Evolutionary conservation across 1,140 invertebrate species (phyloP), one percentile per base, ranked within the genome.

Genomic region (Heliconius nattereri): DNA sequence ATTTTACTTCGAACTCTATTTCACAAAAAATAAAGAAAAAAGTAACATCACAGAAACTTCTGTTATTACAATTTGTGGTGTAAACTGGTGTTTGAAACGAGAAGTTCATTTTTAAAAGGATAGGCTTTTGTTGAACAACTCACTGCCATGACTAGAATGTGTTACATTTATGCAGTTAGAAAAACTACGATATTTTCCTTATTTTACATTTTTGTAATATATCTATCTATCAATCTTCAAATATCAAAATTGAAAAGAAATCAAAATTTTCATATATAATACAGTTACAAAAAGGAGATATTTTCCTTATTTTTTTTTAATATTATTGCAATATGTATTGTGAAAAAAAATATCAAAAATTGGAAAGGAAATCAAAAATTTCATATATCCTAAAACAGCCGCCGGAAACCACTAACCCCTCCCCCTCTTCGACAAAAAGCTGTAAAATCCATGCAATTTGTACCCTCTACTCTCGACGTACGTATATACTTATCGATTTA

Each of bases 401-500:
- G 83, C 82, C 88, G 89, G 88, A 89, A 91, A 91, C 86, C 85
- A 83, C 86, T 88, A 85, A 90, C 80, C 87, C 85, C 86, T 78
- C 40, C 86, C 87, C 81, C 83, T 85, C 81, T 84, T 85, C 80
- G 84, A 87, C 89, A 92, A 92, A 92, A 89, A 92, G 89, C 91
- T 92, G 89, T 90, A 87, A 93, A 92, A 91, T 90, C 90, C 87
- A 83, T 91, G 90, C 92, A 93, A 92, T 93, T 91, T 91, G 87
- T 91, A 92, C 91, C 90, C 89, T 93, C 87, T 82, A 86, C 87
- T 89, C 87, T 87, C 88, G 81, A 81, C 82, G 81, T 85, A 91
- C 86, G 85, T 92, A 91, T 90, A 91, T 93, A 93, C 89, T 92
- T 94, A 94, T 94, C 89, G 92, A 93, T 93, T 91, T 92, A 92